Percentiles rank a stretch among this genome's conserved stretches.
These are phyloP conservation scores for Drosophila tanythrix DNA, from an alignment of 2,888 invertebrate genomes.

Conservation along the genomic window DNA sequence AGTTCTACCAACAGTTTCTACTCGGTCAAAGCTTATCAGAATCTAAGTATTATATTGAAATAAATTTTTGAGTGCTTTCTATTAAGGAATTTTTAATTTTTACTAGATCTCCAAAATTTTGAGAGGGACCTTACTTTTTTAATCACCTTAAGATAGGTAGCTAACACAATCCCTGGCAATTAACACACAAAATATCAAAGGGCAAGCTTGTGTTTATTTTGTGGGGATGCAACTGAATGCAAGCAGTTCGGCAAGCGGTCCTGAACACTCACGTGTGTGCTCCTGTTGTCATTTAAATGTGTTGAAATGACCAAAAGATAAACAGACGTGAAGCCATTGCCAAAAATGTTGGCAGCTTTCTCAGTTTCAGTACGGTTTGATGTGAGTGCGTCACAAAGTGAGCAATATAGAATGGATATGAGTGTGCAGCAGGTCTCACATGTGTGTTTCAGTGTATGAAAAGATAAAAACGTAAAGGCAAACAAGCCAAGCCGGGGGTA, in stretches of 20 bases:
- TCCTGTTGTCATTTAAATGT: conserved; percentile 63
- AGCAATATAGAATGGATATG: conserved; percentile 60
- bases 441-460: conserved; percentile 72
- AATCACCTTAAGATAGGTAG: background rate
- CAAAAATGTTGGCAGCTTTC: conserved; percentile 50
- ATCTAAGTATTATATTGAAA: background rate
- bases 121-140: background rate
- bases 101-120: background rate
- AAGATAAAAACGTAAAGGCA: conserved; percentile 77
- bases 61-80: background rate
- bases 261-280: conserved; percentile 20
- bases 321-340: conserved; percentile 59
- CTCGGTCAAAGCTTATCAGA: background rate
- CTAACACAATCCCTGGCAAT: conserved; percentile 24
- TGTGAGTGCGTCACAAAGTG: conserved; percentile 64
- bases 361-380: conserved; percentile 46
- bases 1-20: background rate
- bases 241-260: conserved; percentile 19
- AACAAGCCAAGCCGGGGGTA: conserved; percentile 53
- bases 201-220: conserved; percentile 33
- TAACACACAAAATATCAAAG: conserved; percentile 40
- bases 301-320: conserved; percentile 74
- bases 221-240: conserved; percentile 14
- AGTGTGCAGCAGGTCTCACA: conserved; percentile 16
- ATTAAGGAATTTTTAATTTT: background rate